Evolutionary conservation across 2,113 vertebrate genomes (phyloP).

Genomic region (Indicator indicator): DNA sequence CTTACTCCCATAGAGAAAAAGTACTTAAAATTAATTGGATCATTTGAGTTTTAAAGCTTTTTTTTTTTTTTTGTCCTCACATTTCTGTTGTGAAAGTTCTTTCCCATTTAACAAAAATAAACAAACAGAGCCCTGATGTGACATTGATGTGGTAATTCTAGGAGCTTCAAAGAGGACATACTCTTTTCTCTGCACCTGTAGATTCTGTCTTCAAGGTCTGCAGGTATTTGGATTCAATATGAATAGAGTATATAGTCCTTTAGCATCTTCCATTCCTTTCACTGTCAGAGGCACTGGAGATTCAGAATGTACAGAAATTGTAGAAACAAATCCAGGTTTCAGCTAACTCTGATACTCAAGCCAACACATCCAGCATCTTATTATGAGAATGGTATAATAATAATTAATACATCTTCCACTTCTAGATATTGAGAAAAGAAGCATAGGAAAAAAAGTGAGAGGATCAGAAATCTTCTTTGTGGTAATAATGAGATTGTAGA

Average conservation of each 20-base stretch:
- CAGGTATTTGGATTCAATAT: background rate
- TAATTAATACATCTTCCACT: background rate
- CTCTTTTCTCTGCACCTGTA: background rate
- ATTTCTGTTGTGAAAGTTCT: background rate
- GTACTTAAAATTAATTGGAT: slow-evolving; percentile 21
- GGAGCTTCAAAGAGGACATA: background rate
- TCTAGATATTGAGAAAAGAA: background rate
- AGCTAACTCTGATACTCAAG: background rate
- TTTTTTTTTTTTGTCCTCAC: background rate
- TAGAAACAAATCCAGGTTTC: background rate
- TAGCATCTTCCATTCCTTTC: background rate
- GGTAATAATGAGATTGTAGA: background rate
- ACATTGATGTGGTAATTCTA: background rate
- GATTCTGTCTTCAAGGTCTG: background rate
- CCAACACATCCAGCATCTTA: background rate
- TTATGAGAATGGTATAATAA: background rate
- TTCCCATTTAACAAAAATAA: background rate
- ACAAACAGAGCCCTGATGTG: background rate
- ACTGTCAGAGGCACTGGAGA: background rate
- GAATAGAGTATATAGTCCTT: background rate
- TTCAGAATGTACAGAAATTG: slow-evolving; percentile 3
- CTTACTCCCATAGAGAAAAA: background rate
- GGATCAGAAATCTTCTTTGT: slow-evolving; percentile 12
- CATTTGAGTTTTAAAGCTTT: background rate
- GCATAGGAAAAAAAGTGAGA: background rate